Base-by-base conservation (phyloP, 2,113 vertebrate species). In the Sprattus sprattus region DNA sequence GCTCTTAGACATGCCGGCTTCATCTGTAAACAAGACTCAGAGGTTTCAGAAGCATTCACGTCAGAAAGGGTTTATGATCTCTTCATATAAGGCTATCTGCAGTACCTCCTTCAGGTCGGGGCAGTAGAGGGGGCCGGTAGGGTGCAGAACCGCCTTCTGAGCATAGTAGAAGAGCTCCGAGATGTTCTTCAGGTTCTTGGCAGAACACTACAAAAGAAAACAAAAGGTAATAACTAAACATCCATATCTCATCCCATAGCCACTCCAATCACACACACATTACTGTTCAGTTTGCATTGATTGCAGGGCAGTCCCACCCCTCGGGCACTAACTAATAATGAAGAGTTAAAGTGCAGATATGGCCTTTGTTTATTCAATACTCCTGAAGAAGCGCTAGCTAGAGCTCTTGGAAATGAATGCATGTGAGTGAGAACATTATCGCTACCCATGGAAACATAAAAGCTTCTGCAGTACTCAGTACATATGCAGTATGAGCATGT, bases 131-230 rank as follows among this genome's bases (percentile, higher is more conserved):
- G 98, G 98, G 9, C 97, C 97, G 54, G 97, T 99, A 82, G 98
- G 98, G 93, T 99, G 98, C 49, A 99, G 95, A 85, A 99, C 98
- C 20, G 98, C 98, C 91, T 99, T 99, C 91, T 99, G 98, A 47
- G 98, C 98, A 16, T 99, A 99, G 93, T 99, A 99, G 93, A 99
- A 99, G 47, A 99, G 95, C 89, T 99, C 98, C 0, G 98, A 99
- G 92, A 99, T 99, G 92, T 99, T 99, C 95, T 99, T 99, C 95
- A 99, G 93, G 91, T 97, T 99, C 95, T 99, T 99, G 18, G 98
- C 98, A 89, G 98, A 99, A 94, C 98, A 99, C 98, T 99, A 87
- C 64, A 9, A 28, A 16, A 78, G 13, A 88, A 18, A 54, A 18
- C 18, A 46, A 86, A 78, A 57, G 32, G 32, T 45, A 82, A 47